Conservation (phyloP, 2,797 vertebrate genomes). For the Alectoris magna region DNA sequence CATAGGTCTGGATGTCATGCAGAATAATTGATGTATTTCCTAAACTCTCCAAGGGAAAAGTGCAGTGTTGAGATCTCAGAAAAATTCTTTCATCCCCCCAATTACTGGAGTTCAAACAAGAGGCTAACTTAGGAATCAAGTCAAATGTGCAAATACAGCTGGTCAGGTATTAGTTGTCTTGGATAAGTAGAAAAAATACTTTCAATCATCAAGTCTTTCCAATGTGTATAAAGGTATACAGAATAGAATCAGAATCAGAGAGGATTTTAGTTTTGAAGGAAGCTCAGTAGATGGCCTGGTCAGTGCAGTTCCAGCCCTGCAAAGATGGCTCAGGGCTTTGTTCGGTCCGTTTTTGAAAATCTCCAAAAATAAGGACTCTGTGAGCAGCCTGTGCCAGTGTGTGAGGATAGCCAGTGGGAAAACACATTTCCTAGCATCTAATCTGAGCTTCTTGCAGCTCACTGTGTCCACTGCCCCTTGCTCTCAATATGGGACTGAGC, state of each 20-base stretch:
- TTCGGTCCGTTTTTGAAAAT: neutral
- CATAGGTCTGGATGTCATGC: neutral
- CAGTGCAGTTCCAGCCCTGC: neutral
- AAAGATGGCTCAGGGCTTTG: neutral
- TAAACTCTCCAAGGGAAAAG: neutral
- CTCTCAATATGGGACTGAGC: rapidly evolving
- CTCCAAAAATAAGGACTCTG: neutral
- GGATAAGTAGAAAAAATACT: neutral
- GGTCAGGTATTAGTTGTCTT: neutral
- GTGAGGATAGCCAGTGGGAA: neutral
- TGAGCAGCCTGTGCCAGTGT: neutral
- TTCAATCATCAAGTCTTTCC: neutral
- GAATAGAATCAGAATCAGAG: neutral
- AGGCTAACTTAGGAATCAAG: neutral
- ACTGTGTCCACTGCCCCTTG: neutral
- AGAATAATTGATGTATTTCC: neutral
- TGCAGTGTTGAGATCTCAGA: neutral
- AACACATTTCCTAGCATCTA: neutral
- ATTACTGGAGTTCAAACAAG: neutral
- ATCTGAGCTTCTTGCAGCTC: neutral
- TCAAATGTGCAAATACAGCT: neutral
- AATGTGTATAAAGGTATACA: neutral
- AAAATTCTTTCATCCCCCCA: neutral
- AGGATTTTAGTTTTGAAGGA: neutral
- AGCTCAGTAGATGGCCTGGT: neutral